Conservation (phyloP, 1,140 invertebrate genomes). For the Polypedilum vanderplanki region DNA sequence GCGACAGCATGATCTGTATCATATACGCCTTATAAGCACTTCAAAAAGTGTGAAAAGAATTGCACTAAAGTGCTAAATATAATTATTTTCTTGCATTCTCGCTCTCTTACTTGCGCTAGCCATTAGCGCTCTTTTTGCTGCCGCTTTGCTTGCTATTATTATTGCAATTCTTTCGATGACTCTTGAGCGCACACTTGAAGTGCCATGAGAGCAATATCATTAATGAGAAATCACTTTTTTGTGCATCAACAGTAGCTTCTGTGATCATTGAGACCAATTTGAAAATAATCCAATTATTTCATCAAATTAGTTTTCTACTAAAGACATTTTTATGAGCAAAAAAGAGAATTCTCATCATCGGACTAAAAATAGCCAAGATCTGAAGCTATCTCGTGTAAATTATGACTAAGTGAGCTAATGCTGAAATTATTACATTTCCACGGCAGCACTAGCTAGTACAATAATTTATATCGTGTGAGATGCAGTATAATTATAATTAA, state of each 20-base stretch:
- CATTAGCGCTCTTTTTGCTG: constrained; percentile 19
- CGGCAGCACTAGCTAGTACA: neutral
- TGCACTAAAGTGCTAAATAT: constrained; percentile 20
- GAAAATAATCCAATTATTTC: no score
- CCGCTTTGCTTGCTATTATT: neutral
- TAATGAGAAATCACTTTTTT: constrained; percentile 26
- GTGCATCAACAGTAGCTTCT: neutral
- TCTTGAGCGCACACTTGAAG: neutral
- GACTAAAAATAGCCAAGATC: no score
- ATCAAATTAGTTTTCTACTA: no score
- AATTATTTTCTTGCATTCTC: neutral
- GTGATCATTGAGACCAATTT: neutral
- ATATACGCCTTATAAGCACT: neutral
- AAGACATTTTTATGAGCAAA: no score
- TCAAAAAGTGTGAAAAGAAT: constrained; percentile 24
- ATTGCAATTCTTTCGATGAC: neutral
- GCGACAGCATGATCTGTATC: constrained; percentile 22
- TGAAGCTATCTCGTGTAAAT: no score
- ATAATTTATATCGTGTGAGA: constrained; percentile 18
- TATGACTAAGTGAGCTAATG: neutral
- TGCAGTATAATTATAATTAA: constrained; percentile 9
- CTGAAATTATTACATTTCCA: neutral
- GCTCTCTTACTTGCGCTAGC: neutral
- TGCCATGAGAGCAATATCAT: neutral
- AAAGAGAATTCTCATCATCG: no score